A percentile compares a stretch with the other conserved stretches of the same genome.
phyloP scores from a whole-genome alignment of 1,140 invertebrate species.

The Drosophila eugracilis region DNA sequence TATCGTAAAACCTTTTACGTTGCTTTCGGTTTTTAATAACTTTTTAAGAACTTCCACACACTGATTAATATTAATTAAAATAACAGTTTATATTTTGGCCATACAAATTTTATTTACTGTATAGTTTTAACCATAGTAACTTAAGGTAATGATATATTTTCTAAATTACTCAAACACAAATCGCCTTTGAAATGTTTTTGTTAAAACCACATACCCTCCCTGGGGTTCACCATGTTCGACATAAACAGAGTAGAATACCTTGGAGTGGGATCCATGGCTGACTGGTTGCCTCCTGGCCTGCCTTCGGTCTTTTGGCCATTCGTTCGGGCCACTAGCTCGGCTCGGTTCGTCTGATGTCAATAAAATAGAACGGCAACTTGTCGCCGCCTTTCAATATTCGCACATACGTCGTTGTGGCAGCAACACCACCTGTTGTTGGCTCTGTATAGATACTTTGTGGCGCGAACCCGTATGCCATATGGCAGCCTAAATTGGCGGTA shows the following conservation, averaged over 20 bases:
- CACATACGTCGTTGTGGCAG: constrained; percentile 66
- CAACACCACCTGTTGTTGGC: constrained; percentile 78
- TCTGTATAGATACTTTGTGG: constrained; percentile 56
- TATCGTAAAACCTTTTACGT: too few species aligned
- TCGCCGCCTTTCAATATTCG: constrained; percentile 75
- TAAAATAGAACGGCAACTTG: constrained; percentile 64
- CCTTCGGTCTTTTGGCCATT: constrained; percentile 15
- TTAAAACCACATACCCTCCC: not conserved
- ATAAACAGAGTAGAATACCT: constrained; percentile 38
- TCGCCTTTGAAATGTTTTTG: not conserved
- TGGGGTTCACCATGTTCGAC: constrained; percentile 16
- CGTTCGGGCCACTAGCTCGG: constrained; percentile 9
- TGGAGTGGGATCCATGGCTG: constrained; percentile 11
- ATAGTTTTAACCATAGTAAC: too few species aligned
- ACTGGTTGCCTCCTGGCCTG: constrained; percentile 24
- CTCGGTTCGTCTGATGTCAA: constrained; percentile 55
- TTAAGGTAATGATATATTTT: too few species aligned
- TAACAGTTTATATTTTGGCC: too few species aligned
- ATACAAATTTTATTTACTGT: too few species aligned
- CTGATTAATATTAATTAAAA: too few species aligned
- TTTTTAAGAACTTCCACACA: too few species aligned
- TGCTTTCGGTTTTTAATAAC: too few species aligned
- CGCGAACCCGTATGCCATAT: constrained; percentile 63
- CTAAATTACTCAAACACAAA: too few species aligned
- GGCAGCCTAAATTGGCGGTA: constrained; percentile 50